Base-by-base conservation (phyloP, 2,113 vertebrate genomes). In the Oryzias celebensis region DNA sequence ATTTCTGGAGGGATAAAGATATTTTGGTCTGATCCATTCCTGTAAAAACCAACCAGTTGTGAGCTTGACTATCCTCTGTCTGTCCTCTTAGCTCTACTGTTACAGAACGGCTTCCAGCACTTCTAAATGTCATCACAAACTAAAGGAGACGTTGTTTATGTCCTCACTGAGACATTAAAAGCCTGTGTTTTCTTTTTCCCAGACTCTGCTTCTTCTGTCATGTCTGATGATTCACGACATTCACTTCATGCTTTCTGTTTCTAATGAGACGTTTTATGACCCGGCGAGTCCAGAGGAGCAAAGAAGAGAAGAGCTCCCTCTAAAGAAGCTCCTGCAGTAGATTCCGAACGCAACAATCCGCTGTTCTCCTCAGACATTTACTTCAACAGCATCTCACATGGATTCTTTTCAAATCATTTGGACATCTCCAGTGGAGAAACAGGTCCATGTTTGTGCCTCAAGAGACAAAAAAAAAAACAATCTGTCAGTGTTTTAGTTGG, bases 271-370 rank as follows among this genome's bases (percentile, higher is more conserved):
- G 28, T 63, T 78, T 82, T 44, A 53, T 20, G 2, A 67, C 61
- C 59, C 66, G 66, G 20, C 75, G 44, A 74, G 46, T 48, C 50
- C 50, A 42, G 58, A 52, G 68, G 68, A 75, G 22, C 47, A 68
- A 57, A 59, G 72, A 61, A 17, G 69, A 51, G 22, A 46, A 69
- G 59, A 60, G 36, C 68, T 71, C 64, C 77, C 69, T 71, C 75
- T 82, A 82, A 84, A 75, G 82, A 82, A 81, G 79, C 75, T 75
- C 71, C 54, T 28, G 26, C 26, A 28, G 26, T 5, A 28, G 36
- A 36, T 12, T 10, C 7, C 8, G 36, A 10, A 36, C 10, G 36
- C 36, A 36, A 12, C 36, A 36, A 36, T 1, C 36, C 36, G 36
- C 2, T 8, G 36, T 10, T 2, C 36, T 36, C 31, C 31, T 36